Percentiles rank a stretch among this genome's conserved stretches.
phyloP scores from a whole-genome alignment of 2,888 invertebrate species.

The Tolmerus cingulatus region DNA sequence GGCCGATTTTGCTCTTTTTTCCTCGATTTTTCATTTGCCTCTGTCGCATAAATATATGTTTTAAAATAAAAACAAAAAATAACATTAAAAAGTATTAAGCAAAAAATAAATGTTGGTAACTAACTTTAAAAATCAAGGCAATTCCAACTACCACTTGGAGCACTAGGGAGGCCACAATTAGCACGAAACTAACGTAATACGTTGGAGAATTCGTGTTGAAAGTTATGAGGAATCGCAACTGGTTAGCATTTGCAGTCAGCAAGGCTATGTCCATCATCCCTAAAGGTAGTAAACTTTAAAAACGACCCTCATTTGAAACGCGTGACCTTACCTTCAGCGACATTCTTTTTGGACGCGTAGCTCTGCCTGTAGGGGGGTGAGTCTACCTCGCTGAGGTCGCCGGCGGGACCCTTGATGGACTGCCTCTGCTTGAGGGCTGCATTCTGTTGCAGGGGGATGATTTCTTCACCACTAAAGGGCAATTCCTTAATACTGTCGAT shows the following conservation, averaged over 20 bases:
- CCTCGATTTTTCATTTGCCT: slow-evolving; percentile 56
- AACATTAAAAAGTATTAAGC: background rate
- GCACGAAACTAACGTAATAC: slow-evolving; percentile 67
- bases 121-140: slow-evolving; percentile 70
- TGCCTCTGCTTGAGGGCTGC: background rate
- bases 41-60: slow-evolving; percentile 50
- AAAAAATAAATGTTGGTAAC: slow-evolving; percentile 51
- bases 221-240: slow-evolving; percentile 71
- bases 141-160: slow-evolving; percentile 72
- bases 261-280: slow-evolving; percentile 77
- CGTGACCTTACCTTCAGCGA: slow-evolving; percentile 56
- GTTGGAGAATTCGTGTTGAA: slow-evolving; percentile 68
- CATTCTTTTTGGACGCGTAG: slow-evolving; percentile 58
- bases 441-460: background rate
- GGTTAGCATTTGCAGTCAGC: slow-evolving; percentile 76
- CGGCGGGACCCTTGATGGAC: background rate
- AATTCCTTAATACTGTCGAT: background rate
- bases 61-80: background rate
- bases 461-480: slow-evolving; percentile 7
- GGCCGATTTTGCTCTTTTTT: slow-evolving; percentile 61
- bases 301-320: background rate
- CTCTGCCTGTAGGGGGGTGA: slow-evolving; percentile 29
- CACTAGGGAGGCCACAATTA: slow-evolving; percentile 69
- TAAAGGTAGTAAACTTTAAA: slow-evolving; percentile 39
- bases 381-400: background rate